Conservation (phyloP, 2,888 invertebrate species). For the Agrochola litura region DNA sequence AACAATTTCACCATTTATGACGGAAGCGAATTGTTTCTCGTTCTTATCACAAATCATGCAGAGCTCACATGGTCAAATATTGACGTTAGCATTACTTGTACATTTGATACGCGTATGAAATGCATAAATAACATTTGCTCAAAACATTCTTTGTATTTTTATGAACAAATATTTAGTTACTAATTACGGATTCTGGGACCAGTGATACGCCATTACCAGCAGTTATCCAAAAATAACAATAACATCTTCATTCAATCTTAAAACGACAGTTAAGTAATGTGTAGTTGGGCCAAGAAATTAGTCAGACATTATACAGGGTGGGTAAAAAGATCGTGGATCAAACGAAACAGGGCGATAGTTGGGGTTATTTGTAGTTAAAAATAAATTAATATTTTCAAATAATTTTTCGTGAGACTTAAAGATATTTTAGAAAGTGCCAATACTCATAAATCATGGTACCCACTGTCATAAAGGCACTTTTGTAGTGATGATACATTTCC, state of each 20-base stretch:
- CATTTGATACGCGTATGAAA: conserved; percentile 64
- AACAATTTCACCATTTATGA: conserved; percentile 43
- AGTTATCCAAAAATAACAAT: neutral
- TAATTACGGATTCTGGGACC: conserved; percentile 4
- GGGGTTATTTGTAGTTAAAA: too few species aligned
- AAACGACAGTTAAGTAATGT: neutral
- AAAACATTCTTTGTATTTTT: conserved; percentile 16
- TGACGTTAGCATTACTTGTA: conserved; percentile 62
- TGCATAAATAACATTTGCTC: conserved; percentile 41
- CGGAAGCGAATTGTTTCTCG: conserved; percentile 59
- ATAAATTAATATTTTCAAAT: too few species aligned
- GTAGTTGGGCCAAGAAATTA: neutral
- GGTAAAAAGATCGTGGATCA: too few species aligned
- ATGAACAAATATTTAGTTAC: conserved; percentile 9
- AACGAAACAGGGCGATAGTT: too few species aligned
- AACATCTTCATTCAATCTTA: neutral
- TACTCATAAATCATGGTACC: too few species aligned
- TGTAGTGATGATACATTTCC: too few species aligned
- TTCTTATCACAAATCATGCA: conserved; percentile 68
- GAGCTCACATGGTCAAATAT: conserved; percentile 68
- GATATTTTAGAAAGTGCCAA: too few species aligned
- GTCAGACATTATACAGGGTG: too few species aligned
- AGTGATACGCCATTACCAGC: neutral
- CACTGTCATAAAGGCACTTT: too few species aligned
- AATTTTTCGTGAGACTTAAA: too few species aligned